Evolutionary conservation across 2,888 invertebrate species (phyloP).

Genomic region (Oscheius sp.): DNA sequence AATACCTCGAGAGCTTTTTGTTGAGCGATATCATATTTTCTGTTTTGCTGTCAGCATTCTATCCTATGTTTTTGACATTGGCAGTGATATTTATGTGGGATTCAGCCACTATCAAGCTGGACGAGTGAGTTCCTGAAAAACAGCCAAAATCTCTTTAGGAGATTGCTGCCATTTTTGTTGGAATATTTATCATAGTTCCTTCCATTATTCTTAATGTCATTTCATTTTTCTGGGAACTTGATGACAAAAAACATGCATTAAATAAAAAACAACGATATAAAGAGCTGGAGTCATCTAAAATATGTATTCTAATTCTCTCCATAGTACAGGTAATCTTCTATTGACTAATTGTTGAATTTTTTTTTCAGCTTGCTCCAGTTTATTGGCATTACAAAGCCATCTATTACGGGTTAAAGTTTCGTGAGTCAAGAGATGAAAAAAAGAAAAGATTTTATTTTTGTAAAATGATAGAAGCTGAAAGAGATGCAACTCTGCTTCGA

Average conservation of each 20-base stretch:
- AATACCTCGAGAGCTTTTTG: constrained; percentile 48
- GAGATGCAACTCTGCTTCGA: constrained; percentile 57
- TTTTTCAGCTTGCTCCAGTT: constrained; percentile 54
- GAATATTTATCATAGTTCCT: constrained; percentile 44
- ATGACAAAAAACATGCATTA: constrained; percentile 16
- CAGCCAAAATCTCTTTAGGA: too few relatives aligned
- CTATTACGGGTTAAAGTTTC: constrained; percentile 37
- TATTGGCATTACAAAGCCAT: constrained; percentile 54
- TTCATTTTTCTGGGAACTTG: constrained; percentile 46
- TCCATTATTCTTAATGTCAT: constrained; percentile 54
- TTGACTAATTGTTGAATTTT: neutral
- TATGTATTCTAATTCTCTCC: neutral
- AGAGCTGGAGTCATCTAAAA: neutral
- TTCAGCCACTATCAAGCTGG: constrained; percentile 15
- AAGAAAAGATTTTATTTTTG: constrained; percentile 38
- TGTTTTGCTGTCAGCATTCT: constrained; percentile 57
- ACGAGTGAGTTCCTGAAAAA: constrained; percentile 22
- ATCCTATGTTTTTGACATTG: constrained; percentile 55
- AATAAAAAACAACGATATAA: neutral
- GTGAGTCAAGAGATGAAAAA: constrained; percentile 5
- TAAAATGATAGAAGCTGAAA: constrained; percentile 57
- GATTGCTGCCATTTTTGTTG: constrained; percentile 32
- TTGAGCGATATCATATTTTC: constrained; percentile 52
- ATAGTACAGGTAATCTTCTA: constrained; percentile 1
- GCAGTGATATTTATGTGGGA: constrained; percentile 21